Percentiles rank a stretch among this genome's conserved stretches.
phyloP scores from a whole-genome alignment of 2,113 vertebrate species.

The Ailurus styani region DNA sequence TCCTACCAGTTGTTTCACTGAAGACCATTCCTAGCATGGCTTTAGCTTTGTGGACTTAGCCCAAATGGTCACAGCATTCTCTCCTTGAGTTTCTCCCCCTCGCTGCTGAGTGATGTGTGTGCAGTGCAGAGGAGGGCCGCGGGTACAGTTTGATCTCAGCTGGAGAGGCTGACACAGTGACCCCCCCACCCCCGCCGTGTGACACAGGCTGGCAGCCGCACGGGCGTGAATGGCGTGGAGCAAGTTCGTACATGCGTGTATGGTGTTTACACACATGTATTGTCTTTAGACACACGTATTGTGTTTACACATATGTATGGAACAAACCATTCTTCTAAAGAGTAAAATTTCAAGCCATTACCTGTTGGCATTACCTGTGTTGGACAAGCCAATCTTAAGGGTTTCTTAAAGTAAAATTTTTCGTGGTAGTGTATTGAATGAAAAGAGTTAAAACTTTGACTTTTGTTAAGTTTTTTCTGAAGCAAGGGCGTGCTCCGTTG shows the following conservation, averaged over 20 bases:
- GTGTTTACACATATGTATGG: not conserved
- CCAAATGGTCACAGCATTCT: not conserved
- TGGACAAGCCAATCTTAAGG: not conserved
- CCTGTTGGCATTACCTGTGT: not conserved
- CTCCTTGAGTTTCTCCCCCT: not conserved
- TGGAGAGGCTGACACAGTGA: not conserved
- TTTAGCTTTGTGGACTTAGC: not conserved
- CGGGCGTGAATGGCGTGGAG: not conserved
- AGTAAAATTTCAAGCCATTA: not conserved
- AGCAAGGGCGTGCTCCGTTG: not conserved
- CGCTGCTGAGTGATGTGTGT: not conserved
- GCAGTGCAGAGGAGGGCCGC: not conserved
- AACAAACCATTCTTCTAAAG: not conserved
- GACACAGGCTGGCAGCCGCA: not conserved
- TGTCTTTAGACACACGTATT: too few relatives aligned
- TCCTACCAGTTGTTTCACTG: not conserved
- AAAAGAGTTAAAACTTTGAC: not conserved
- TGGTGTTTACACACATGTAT: not conserved
- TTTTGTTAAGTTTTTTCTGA: constrained; percentile 19
- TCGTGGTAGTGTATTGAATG: not conserved
- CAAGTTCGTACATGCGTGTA: not conserved
- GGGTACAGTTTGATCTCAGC: not conserved
- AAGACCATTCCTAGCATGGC: not conserved
- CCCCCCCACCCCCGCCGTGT: accelerated
- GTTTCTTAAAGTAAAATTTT: not conserved